Conservation (phyloP, 2,888 invertebrate genomes). For the Apotomis capreana region DNA sequence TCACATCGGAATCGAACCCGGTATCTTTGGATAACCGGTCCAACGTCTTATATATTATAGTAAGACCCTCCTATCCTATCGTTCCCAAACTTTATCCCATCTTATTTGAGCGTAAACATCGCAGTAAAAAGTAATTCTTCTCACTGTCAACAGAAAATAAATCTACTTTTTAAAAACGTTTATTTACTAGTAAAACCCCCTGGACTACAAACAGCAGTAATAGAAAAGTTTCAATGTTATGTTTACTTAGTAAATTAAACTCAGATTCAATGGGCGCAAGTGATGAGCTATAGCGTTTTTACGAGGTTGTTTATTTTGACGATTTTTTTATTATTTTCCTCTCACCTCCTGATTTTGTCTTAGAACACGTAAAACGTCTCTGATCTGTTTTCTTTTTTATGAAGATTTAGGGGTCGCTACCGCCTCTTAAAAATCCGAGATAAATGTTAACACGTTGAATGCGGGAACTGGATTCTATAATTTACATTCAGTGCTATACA, state of each 20-base stretch:
- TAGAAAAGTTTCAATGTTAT: constrained; percentile 42
- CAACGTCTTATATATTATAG: no score
- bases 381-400: no score
- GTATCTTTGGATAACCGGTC: no score
- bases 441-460: no score
- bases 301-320: neutral
- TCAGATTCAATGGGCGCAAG: constrained; percentile 15
- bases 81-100: neutral
- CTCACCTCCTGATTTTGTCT: no score
- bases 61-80: neutral
- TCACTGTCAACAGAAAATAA: constrained; percentile 25
- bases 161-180: constrained; percentile 31
- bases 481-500: no score
- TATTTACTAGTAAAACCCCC: constrained; percentile 33
- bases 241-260: constrained; percentile 43
- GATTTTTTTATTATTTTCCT: no score
- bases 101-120: constrained; percentile 20
- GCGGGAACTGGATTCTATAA: no score
- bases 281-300: constrained; percentile 2
- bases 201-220: constrained; percentile 38
- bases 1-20: no score
- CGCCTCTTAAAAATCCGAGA: no score
- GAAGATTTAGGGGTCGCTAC: no score
- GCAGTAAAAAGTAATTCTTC: constrained; percentile 22
- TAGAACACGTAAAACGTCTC: no score